These are phyloP conservation scores for Carassius carassius DNA, from an alignment of 2,113 vertebrate species.

Conservation along the genomic window DNA sequence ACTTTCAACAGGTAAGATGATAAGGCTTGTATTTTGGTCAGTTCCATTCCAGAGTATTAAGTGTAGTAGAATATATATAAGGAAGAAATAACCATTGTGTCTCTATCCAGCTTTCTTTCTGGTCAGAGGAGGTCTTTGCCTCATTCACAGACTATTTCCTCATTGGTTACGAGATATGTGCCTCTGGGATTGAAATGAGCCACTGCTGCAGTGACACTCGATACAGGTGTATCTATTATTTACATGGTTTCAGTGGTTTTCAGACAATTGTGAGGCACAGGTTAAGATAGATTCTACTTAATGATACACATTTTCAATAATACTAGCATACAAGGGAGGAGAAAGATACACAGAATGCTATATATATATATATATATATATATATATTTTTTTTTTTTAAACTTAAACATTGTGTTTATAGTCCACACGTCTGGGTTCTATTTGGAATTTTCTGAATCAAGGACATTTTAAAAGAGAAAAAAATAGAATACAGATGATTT, in stretches of 20 bases:
- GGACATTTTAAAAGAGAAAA: too few relatives aligned
- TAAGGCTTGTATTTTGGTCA: background rate
- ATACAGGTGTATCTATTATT: conserved; percentile 67
- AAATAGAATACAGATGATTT: background rate
- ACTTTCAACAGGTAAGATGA: conserved; percentile 70
- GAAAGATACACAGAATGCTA: background rate
- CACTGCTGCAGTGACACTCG: conserved; percentile 48
- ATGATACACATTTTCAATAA: background rate
- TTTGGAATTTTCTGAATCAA: too few relatives aligned
- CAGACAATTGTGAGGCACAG: background rate
- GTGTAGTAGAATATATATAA: background rate
- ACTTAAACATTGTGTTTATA: background rate
- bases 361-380: too few relatives aligned
- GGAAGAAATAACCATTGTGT: conserved; percentile 36
- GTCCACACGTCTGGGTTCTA: too few relatives aligned
- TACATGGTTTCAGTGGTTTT: conserved; percentile 61
- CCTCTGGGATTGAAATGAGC: conserved; percentile 48
- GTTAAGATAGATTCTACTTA: too few relatives aligned
- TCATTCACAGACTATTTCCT: conserved; percentile 58
- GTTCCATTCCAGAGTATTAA: background rate
- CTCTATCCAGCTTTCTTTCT: conserved; percentile 68
- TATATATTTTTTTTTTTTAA: too few relatives aligned
- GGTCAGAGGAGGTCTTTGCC: conserved; percentile 71
- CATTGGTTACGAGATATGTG: conserved; percentile 12
- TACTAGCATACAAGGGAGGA: background rate